Evolutionary conservation across 1,140 invertebrate species (phyloP).

Genomic region (Papilio polytes): DNA sequence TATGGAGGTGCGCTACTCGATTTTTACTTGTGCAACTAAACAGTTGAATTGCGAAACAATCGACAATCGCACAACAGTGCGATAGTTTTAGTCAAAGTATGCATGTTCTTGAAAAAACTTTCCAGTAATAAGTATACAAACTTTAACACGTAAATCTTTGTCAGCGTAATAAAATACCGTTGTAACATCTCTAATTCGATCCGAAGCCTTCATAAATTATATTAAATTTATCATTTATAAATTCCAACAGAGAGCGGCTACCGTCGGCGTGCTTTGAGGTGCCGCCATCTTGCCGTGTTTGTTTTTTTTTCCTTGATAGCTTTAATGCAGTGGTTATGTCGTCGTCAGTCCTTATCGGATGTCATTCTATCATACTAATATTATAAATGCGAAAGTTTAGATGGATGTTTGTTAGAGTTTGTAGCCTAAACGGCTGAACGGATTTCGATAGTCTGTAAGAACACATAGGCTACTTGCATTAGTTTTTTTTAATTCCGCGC

Average conservation of each 20-base stretch:
- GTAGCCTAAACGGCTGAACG: too few species aligned
- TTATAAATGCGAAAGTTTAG: too few species aligned
- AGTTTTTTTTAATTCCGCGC: too few species aligned
- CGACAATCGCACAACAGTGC: too few species aligned
- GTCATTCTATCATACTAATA: slow-evolving; percentile 61
- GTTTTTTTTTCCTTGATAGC: slow-evolving; percentile 65
- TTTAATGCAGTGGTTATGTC: slow-evolving; percentile 79
- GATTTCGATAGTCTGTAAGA: too few species aligned
- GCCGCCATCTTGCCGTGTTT: slow-evolving; percentile 78
- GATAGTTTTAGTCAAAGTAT: too few species aligned
- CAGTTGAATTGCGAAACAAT: too few species aligned
- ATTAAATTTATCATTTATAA: slow-evolving; percentile 82
- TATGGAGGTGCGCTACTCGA: too few species aligned
- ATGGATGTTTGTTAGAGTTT: too few species aligned
- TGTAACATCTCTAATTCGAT: slow-evolving; percentile 65
- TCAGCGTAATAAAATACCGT: slow-evolving; percentile 53
- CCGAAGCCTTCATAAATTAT: slow-evolving; percentile 70
- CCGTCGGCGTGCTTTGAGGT: slow-evolving; percentile 74
- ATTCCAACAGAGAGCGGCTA: slow-evolving; percentile 74
- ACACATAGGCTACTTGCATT: too few species aligned
- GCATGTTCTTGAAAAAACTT: too few species aligned
- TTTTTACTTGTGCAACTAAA: too few species aligned
- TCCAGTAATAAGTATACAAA: not conserved
- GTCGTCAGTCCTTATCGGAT: slow-evolving; percentile 68
- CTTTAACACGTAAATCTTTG: slow-evolving; percentile 39